Evolutionary conservation across 2,113 vertebrate species (phyloP).

Genomic region (Syrmaticus mikado): DNA sequence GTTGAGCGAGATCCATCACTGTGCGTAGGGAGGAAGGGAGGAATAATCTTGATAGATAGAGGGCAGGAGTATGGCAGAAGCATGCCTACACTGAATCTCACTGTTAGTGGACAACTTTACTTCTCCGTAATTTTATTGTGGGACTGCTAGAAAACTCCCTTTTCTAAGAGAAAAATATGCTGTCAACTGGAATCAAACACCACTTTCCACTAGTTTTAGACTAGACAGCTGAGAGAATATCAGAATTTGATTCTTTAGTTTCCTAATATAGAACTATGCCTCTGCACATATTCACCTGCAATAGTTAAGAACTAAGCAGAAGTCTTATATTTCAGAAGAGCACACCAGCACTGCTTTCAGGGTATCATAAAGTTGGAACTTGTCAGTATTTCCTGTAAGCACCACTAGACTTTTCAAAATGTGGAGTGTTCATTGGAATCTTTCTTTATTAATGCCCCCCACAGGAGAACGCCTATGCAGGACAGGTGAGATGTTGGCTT

Average conservation of each 20-base stretch:
- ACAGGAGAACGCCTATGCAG: not conserved
- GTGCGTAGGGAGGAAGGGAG: accelerated
- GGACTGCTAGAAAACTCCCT: not conserved
- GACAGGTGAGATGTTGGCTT: too few species aligned
- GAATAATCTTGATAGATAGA: not conserved
- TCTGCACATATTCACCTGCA: not conserved
- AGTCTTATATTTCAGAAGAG: not conserved
- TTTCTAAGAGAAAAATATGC: not conserved
- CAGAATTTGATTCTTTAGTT: not conserved
- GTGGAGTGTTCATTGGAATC: not conserved
- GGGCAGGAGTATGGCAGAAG: not conserved
- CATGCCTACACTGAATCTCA: not conserved
- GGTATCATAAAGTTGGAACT: not conserved
- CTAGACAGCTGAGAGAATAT: not conserved
- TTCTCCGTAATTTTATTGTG: not conserved
- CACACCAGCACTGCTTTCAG: not conserved
- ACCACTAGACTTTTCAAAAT: not conserved
- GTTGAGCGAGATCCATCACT: not conserved
- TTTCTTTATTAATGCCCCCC: not conserved
- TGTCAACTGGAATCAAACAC: not conserved
- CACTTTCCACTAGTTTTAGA: not conserved
- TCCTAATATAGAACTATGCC: not conserved
- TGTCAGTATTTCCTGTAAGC: not conserved
- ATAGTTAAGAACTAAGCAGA: not conserved
- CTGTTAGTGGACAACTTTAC: not conserved